Evolutionary conservation across 1,140 invertebrate species (phyloP).

Genomic region (Drosophila carrolli): DNA sequence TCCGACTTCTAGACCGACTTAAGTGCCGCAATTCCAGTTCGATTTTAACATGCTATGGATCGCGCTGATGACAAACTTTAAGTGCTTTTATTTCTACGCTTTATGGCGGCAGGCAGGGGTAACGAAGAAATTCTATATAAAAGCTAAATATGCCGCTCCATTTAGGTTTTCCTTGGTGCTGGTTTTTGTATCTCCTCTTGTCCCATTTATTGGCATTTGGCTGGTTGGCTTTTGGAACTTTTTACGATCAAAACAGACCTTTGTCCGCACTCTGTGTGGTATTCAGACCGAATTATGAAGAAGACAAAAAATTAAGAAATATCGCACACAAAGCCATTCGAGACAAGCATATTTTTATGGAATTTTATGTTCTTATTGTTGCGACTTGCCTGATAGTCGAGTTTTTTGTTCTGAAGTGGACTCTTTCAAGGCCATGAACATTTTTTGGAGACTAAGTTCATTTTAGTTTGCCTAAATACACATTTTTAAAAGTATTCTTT

Average conservation of each 20-base stretch:
- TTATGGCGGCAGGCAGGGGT: conserved; percentile 51
- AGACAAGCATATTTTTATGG: conserved; percentile 39
- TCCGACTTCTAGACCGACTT: conserved; percentile 30
- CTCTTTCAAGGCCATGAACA: conserved; percentile 11
- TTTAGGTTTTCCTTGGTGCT: conserved; percentile 42
- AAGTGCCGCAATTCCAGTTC: conserved; percentile 77
- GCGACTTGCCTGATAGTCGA: conserved; percentile 6
- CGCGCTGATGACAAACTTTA: conserved; percentile 74
- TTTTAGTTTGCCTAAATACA: no score
- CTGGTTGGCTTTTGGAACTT: conserved; percentile 47
- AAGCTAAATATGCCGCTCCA: conserved; percentile 76
- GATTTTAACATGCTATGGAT: conserved; percentile 73
- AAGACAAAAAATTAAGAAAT: conserved; percentile 33
- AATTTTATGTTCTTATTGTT: conserved; percentile 36
- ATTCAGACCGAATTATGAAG: conserved; percentile 28
- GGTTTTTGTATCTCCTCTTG: conserved; percentile 10
- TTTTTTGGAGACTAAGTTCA: no score
- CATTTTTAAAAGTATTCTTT: no score
- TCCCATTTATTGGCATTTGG: conserved; percentile 66
- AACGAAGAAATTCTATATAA: conserved; percentile 52
- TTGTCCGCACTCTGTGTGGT: conserved; percentile 45
- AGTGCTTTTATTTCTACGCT: conserved; percentile 80
- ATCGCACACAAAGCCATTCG: conserved; percentile 31
- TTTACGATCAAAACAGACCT: conserved; percentile 49
- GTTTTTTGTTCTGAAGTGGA: not conserved